Evolutionary conservation across 2,888 invertebrate genomes (phyloP).

Genomic region (Acheta domesticus): DNA sequence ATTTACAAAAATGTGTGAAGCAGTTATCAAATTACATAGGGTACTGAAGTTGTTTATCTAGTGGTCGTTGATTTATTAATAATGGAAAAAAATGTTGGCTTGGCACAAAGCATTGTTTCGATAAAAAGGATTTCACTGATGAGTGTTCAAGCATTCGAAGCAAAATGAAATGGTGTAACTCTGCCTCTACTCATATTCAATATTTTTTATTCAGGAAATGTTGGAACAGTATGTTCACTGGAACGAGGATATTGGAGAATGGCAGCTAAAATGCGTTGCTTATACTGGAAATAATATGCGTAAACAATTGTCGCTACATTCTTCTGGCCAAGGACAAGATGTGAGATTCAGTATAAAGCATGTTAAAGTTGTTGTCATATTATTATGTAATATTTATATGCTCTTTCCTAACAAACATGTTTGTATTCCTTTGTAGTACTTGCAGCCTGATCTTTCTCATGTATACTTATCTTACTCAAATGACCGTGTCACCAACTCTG

Average conservation of each 20-base stretch:
- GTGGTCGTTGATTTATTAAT: no score
- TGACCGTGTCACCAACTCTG: slow-evolving; percentile 53
- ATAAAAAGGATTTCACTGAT: no score
- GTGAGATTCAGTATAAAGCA: slow-evolving; percentile 26
- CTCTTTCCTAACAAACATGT: slow-evolving; percentile 21
- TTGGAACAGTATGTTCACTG: slow-evolving; percentile 90
- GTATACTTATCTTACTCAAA: slow-evolving; percentile 64
- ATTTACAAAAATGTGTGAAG: no score
- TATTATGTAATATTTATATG: background rate
- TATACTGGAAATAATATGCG: slow-evolving; percentile 99
- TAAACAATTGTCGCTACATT: slow-evolving; percentile 53
- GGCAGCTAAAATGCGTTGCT: slow-evolving; percentile 96
- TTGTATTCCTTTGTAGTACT: slow-evolving; percentile 47
- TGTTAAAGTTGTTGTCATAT: background rate
- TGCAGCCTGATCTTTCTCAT: slow-evolving; percentile 62
- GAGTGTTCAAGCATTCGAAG: no score
- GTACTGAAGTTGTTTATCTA: no score
- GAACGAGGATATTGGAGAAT: slow-evolving; percentile 98
- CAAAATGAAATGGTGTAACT: background rate
- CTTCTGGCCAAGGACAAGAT: slow-evolving; percentile 38
- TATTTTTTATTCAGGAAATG: slow-evolving; percentile 58
- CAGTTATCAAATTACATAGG: no score
- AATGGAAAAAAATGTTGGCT: no score
- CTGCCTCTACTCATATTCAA: background rate
- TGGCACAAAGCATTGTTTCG: no score